Base-by-base conservation (phyloP, 2,113 vertebrate species). In the Cyanoramphus novaezelandiae region DNA sequence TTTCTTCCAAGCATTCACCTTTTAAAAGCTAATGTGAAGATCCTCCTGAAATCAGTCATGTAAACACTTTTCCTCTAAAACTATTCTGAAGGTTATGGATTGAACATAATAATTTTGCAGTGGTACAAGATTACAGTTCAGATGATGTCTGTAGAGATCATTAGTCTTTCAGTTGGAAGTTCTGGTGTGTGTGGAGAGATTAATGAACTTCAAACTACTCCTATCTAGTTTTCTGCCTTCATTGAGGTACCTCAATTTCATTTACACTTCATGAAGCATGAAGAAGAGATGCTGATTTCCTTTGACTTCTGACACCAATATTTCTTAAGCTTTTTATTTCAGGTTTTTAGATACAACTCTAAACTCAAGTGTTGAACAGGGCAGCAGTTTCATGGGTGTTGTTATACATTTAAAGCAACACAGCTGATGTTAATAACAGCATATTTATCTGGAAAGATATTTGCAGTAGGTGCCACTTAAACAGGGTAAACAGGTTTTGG, bases 251-350 rank as follows among this genome's bases (percentile, higher is more conserved):
- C 52, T 79, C 3, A 7, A 47, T 76, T 93, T 96, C 57, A n/a
- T 95, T 92, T 88, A 57, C 57, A 82, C 84, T 87, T 92, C 39
- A 37, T 87, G 87, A 92, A 90, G 74, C 74, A 29, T 92, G 43
- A 89, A 79, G 77, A 60, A 78, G 77, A 81, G 43, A 89, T 79
- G 31, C 44, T 94, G 87, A 92, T 94, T 76, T 91, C 67, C 55
- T 85, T 72, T 82, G 91, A 85, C 78, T 95, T 85, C 10, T 89
- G 94, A 17, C 81, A 91, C 70, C 65, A 91, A 33, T 94, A 86
- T 85, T 96, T 97, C 93, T 91, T 78, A 84, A 92, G 81, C 55
- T 87, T 91, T 93, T 91, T 92, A 71, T 92, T 91, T 91, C 70
- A 76, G 41, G 3, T 62, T 89, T 93, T 90, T 75, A 75, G 76